A percentile compares a stretch with the other conserved stretches of the same genome.
These are phyloP conservation scores for Peromyscus nudipes DNA, from an alignment of 2,797 vertebrate species.

Conservation along the genomic window DNA sequence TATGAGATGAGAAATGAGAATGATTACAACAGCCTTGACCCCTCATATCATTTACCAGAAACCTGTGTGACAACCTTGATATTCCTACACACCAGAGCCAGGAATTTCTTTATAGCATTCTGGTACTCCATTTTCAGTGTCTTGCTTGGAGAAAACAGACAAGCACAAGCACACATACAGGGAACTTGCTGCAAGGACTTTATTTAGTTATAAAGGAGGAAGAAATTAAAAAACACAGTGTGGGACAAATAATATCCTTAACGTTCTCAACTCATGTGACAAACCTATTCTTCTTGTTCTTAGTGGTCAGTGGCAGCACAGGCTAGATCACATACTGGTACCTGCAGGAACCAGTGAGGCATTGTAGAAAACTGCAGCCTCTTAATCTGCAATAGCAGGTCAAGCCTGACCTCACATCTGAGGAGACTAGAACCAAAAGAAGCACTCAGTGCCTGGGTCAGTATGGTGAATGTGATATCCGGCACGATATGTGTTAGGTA, in stretches of 20 bases:
- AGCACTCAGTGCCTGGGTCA: not conserved
- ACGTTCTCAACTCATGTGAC: not conserved
- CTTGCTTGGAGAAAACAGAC: not conserved
- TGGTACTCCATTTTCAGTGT: not conserved
- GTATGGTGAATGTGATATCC: no score
- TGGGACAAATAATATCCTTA: not conserved
- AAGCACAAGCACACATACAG: not conserved
- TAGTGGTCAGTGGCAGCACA: not conserved
- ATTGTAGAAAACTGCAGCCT: fast-evolving
- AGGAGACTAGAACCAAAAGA: not conserved
- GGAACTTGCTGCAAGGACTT: not conserved
- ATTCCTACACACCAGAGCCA: not conserved
- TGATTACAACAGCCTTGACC: not conserved
- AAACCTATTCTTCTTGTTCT: not conserved
- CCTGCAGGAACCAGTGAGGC: fast-evolving
- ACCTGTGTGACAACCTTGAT: not conserved
- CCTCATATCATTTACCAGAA: not conserved
- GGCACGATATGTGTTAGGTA: not conserved
- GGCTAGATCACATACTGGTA: fast-evolving
- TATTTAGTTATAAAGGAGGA: not conserved
- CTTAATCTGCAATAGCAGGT: fast-evolving
- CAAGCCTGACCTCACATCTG: fast-evolving
- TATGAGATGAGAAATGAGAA: fast-evolving
- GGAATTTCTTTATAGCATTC: not conserved
- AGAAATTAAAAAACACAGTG: no score